phyloP scores from a whole-genome alignment of 1,140 invertebrate species.

The Pseudobourletiella spinata region DNA sequence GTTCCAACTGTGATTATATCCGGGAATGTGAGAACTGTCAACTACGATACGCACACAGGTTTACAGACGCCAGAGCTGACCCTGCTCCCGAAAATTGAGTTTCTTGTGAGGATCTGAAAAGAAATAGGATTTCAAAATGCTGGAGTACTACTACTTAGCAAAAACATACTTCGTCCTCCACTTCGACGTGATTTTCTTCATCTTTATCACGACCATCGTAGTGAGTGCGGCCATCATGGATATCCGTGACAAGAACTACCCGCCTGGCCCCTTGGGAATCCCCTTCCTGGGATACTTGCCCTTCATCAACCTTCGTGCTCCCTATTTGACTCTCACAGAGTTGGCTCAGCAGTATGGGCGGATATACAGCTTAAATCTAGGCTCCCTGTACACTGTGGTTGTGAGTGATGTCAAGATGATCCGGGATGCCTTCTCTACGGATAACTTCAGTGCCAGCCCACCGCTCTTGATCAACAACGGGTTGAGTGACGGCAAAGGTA shows the following conservation, averaged over 20 bases:
- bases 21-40: too few relatives aligned
- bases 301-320: constrained; percentile 54
- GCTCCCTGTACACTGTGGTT: constrained; percentile 60
- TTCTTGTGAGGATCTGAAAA: neutral
- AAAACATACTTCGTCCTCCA: neutral
- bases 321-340: constrained; percentile 58
- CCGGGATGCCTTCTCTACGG: constrained; percentile 57
- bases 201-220: constrained; percentile 17
- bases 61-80: too few relatives aligned
- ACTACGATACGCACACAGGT: too few relatives aligned
- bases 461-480: constrained; percentile 73
- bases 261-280: constrained; percentile 66
- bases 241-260: constrained; percentile 32
- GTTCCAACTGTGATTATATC: too few relatives aligned
- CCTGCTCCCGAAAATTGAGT: too few relatives aligned
- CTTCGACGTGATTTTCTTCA: constrained; percentile 30
- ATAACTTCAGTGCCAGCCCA: constrained; percentile 59
- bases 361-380: constrained; percentile 61
- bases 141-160: neutral
- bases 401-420: constrained; percentile 61
- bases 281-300: constrained; percentile 69
- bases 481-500: constrained; percentile 75
- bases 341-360: constrained; percentile 57
- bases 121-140: neutral
- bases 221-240: constrained; percentile 27